Percentiles rank a stretch among this genome's conserved stretches.
phyloP scores from a whole-genome alignment of 92 coral and sea anemone genomes.

The Porites divaricata region DNA sequence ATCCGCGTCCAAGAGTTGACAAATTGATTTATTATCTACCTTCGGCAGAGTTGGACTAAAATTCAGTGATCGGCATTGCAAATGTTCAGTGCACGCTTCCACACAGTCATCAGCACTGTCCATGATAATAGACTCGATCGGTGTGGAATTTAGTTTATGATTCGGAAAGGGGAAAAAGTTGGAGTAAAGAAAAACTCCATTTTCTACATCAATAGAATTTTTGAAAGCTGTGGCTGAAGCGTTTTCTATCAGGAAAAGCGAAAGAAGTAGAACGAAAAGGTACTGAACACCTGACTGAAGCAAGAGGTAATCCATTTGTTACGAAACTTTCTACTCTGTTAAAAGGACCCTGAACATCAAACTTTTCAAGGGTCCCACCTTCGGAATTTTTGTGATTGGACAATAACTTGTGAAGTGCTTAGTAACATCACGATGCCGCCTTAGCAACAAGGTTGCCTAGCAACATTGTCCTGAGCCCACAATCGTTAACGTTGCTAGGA shows the following conservation, averaged over 20 bases:
- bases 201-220: background rate
- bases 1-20: constrained; percentile 7
- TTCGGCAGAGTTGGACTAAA: background rate
- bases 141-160: background rate
- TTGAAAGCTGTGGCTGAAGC: background rate
- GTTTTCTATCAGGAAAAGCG: background rate
- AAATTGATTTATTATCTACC: background rate
- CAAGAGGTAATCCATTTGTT: too few species aligned
- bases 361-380: too few species aligned
- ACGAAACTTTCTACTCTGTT: too few species aligned
- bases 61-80: background rate
- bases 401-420: too few species aligned
- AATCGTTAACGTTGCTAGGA: too few species aligned
- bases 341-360: too few species aligned
- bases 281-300: too few species aligned
- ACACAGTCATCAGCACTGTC: background rate
- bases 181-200: background rate
- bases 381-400: too few species aligned
- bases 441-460: too few species aligned
- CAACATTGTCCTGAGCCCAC: too few species aligned
- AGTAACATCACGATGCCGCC: too few species aligned
- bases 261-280: background rate
- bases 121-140: background rate
- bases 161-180: constrained; percentile 9
- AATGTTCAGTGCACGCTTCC: background rate